These are phyloP conservation scores for Zalophus californianus DNA, from an alignment of 2,797 vertebrate genomes.

Conservation along the genomic window DNA sequence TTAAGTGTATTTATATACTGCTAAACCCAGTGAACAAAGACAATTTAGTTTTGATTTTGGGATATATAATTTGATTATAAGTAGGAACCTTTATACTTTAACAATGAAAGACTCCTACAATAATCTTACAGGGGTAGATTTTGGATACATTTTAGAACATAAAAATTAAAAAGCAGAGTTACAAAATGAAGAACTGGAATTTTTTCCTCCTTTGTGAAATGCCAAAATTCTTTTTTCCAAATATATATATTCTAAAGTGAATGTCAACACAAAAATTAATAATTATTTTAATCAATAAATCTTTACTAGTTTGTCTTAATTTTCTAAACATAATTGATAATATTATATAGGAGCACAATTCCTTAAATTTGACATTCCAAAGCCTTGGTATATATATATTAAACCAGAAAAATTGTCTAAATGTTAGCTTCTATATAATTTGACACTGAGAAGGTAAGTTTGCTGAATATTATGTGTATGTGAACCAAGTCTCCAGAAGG, in stretches of 20 bases:
- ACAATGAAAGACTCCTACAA: constrained; percentile 44
- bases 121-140: neutral
- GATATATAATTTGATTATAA: constrained; percentile 34
- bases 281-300: constrained; percentile 41
- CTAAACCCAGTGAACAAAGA: neutral
- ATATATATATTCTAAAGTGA: constrained; percentile 34
- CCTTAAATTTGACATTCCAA: constrained; percentile 39
- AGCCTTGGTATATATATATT: neutral
- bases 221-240: neutral
- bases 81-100: neutral
- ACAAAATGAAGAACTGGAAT: constrained; percentile 28
- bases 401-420: constrained; percentile 13
- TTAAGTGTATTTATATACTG: neutral
- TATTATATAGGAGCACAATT: neutral
- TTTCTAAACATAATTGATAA: constrained; percentile 5
- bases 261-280: constrained; percentile 11
- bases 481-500: neutral
- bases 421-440: constrained; percentile 23
- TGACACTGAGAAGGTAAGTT: constrained; percentile 43
- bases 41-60: neutral
- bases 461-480: neutral
- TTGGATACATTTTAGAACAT: constrained; percentile 37
- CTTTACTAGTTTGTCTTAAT: constrained; percentile 4
- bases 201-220: constrained; percentile 33
- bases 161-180: constrained; percentile 26